Percentiles rank a stretch among this genome's conserved stretches.
Evolutionary conservation across 2,797 vertebrate genomes (phyloP).

Genomic region (Sibirionetta formosa): DNA sequence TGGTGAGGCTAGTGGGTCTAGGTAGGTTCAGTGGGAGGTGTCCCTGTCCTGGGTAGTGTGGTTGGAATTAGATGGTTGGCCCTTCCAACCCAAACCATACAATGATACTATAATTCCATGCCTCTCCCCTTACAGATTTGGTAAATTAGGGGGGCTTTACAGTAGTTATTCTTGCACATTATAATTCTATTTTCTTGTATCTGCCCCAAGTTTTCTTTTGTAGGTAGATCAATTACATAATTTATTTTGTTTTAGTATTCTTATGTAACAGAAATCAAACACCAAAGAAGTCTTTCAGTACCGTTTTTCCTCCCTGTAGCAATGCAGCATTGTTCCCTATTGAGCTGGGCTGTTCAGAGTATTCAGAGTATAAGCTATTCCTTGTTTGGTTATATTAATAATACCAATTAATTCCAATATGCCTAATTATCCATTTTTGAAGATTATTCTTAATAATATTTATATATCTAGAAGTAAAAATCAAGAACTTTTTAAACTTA

Average conservation of each 20-base stretch:
- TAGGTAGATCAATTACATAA: background rate
- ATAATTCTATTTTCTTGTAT: background rate
- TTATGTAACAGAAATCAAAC: background rate
- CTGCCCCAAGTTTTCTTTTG: background rate
- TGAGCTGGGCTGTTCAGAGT: background rate
- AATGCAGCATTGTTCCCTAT: background rate
- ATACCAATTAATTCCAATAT: background rate
- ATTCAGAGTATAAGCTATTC: background rate
- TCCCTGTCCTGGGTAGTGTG: too few species aligned
- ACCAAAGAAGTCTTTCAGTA: background rate
- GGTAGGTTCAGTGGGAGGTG: too few species aligned
- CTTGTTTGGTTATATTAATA: background rate
- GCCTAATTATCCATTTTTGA: background rate
- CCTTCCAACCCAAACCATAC: too few species aligned
- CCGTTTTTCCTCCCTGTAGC: background rate
- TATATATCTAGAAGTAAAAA: background rate
- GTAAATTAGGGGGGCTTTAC: background rate
- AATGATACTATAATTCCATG: too few species aligned
- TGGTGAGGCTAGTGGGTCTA: too few species aligned
- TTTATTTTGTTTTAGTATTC: background rate
- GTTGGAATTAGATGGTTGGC: too few species aligned
- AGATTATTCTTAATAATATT: background rate
- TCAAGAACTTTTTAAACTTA: background rate
- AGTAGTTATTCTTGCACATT: background rate
- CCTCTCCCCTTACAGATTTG: background rate